These are phyloP conservation scores for Lethenteron reissneri DNA, from an alignment of 2,113 vertebrate genomes.

Conservation along the genomic window DNA sequence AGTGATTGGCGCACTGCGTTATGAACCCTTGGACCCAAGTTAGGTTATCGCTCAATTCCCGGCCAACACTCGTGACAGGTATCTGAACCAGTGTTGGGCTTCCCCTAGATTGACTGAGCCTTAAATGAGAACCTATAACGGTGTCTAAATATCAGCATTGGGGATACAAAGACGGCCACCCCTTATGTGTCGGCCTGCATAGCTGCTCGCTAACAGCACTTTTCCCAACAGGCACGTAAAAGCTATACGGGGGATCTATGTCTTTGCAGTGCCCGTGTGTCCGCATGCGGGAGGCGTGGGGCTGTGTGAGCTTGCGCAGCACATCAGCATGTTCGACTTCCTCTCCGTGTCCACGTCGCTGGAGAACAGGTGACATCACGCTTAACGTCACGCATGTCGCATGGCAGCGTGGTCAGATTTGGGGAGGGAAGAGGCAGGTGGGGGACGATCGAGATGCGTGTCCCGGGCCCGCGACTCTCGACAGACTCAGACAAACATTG, in stretches of 20 bases:
- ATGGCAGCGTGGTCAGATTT: background rate
- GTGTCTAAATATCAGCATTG: too few species aligned
- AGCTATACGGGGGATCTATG: background rate
- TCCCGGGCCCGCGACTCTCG: background rate
- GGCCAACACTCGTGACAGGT: too few species aligned
- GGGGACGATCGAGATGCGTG: background rate
- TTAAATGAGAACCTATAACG: too few species aligned
- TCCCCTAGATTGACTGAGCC: too few species aligned
- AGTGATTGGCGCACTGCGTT: too few species aligned
- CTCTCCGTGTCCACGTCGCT: constrained; percentile 28
- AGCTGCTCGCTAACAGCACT: too few species aligned
- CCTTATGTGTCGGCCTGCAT: too few species aligned
- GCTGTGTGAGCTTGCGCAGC: constrained; percentile 43
- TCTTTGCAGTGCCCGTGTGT: constrained; percentile 35
- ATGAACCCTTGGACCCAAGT: too few species aligned
- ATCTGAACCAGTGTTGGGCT: too few species aligned
- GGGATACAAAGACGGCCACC: too few species aligned
- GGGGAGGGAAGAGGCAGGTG: background rate
- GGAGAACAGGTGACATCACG: constrained; percentile 21
- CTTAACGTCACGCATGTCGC: background rate
- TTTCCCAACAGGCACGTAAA: too few species aligned
- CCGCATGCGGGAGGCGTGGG: constrained; percentile 47
- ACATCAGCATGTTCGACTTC: constrained; percentile 41
- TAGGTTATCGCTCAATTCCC: too few species aligned
- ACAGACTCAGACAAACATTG: background rate